Conservation (phyloP, 2,113 vertebrate species). For the Mungos mungo region DNA sequence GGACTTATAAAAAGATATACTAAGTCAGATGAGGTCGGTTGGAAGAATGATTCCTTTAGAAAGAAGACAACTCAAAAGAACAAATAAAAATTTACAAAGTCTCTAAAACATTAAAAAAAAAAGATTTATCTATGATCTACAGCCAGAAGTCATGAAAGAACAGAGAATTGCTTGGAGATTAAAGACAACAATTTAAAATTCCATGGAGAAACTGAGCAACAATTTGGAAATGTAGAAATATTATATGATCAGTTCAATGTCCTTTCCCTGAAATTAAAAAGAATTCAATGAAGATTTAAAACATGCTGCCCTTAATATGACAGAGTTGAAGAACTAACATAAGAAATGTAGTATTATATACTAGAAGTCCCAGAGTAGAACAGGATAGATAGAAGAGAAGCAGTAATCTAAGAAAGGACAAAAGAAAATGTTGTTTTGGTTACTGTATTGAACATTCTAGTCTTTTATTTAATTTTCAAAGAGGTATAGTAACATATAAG, state of each 20-base stretch:
- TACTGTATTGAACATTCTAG: not conserved
- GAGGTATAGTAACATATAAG: not conserved
- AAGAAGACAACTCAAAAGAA: not conserved
- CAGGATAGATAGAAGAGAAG: not conserved
- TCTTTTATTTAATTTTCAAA: not conserved
- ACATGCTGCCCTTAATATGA: not conserved
- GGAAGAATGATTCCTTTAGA: not conserved
- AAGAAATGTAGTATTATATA: not conserved
- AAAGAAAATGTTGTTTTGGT: not conserved
- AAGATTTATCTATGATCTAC: not conserved
- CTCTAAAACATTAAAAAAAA: not conserved
- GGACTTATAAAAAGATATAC: not conserved
- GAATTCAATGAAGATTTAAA: not conserved
- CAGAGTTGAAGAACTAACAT: not conserved
- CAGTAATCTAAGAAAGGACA: not conserved
- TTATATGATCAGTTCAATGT: not conserved
- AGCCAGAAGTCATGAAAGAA: not conserved
- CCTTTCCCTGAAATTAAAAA: not conserved
- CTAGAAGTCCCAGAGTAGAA: not conserved
- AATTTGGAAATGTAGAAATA: not conserved
- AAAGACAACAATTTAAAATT: not conserved
- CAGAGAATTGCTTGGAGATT: not conserved
- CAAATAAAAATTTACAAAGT: not conserved
- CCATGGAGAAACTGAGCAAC: not conserved
- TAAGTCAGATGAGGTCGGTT: not conserved